phyloP scores from a whole-genome alignment of 2,888 invertebrate species.

The Teleogryllus oceanicus region DNA sequence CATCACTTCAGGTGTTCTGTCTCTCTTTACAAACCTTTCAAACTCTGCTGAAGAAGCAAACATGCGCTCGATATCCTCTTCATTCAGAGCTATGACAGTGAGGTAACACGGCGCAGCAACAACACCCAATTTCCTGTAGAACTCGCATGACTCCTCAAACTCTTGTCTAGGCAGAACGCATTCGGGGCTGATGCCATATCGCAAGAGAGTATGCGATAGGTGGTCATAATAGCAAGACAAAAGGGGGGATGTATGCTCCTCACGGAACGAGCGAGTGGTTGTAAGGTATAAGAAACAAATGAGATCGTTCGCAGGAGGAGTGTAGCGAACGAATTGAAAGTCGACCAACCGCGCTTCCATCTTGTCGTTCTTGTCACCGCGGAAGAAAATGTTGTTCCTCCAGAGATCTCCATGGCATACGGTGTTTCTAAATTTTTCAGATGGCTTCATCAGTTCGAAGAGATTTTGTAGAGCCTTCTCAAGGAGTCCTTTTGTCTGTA shows the following conservation, averaged over 20 bases:
- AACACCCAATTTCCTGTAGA: background rate
- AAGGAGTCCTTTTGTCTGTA: background rate
- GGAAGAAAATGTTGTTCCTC: slow-evolving; percentile 11
- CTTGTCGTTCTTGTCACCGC: background rate
- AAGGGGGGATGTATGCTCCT: background rate
- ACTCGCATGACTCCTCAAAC: background rate
- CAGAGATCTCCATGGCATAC: background rate
- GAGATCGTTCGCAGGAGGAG: slow-evolving; percentile 23
- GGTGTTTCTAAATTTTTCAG: background rate
- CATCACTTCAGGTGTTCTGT: background rate
- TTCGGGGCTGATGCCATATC: background rate
- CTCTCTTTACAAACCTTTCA: background rate
- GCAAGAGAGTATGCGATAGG: background rate
- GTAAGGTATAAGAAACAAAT: background rate
- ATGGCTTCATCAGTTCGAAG: background rate
- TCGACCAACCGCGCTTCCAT: slow-evolving; percentile 22
- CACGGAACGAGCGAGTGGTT: background rate
- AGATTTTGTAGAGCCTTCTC: background rate
- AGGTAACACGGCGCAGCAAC: background rate
- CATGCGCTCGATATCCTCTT: background rate
- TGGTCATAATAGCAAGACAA: background rate
- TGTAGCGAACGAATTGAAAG: slow-evolving; percentile 22
- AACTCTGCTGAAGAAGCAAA: background rate
- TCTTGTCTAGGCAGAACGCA: background rate
- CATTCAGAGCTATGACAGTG: background rate